Conservation (phyloP, 2,797 vertebrate genomes). For the Falco biarmicus region DNA sequence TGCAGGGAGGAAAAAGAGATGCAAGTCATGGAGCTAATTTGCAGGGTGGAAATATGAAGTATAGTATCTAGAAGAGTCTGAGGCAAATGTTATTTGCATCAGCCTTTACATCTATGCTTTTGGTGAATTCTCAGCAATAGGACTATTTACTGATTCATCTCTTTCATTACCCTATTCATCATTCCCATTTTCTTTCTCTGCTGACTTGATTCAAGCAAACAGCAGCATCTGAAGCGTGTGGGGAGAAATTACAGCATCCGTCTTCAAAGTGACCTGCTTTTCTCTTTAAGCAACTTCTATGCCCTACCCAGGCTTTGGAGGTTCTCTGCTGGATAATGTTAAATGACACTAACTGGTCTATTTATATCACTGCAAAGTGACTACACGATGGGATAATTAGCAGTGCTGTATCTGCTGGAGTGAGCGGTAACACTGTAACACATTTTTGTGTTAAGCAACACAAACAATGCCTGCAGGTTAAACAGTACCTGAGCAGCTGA, state of each 20-base stretch:
- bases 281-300: neutral
- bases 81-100: neutral
- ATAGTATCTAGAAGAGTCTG: neutral
- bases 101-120: neutral
- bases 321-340: slow-evolving; percentile 13
- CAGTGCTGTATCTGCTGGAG: neutral
- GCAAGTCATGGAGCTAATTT: neutral
- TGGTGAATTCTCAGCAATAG: neutral
- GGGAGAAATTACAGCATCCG: neutral
- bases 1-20: neutral
- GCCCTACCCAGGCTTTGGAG: neutral
- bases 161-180: neutral
- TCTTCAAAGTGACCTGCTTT: slow-evolving; percentile 14
- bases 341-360: slow-evolving; percentile 39
- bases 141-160: neutral
- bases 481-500: slow-evolving; percentile 15
- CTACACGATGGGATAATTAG: slow-evolving; percentile 57
- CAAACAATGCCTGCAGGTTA: slow-evolving; percentile 37
- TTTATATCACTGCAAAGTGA: slow-evolving; percentile 43
- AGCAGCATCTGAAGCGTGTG: neutral
- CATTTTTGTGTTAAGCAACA: slow-evolving; percentile 10
- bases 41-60: neutral
- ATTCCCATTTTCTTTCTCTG: neutral
- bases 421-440: neutral
- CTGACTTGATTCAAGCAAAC: slow-evolving; percentile 16